Percentiles rank a stretch among this genome's conserved stretches.
Conservation (phyloP, 92 coral and sea anemone genomes). For the Metridium senile region DNA sequence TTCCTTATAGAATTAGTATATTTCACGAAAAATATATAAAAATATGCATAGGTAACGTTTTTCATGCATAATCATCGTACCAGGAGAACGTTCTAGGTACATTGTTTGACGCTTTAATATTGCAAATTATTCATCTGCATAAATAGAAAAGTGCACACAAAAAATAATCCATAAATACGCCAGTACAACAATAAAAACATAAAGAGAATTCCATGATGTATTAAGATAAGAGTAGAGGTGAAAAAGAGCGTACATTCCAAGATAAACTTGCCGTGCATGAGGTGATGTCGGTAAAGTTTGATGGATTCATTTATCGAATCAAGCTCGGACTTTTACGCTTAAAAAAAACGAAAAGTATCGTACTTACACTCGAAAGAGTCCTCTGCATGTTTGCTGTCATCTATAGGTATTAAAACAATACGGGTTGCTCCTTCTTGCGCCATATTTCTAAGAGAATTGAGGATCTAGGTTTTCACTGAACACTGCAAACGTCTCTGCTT, state of each 20-base stretch:
- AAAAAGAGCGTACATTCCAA: not conserved
- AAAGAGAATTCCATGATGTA: not conserved
- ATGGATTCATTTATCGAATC: not conserved
- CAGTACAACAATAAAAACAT: no score
- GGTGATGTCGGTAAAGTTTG: not conserved
- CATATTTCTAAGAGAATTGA: no score
- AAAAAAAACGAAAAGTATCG: not conserved
- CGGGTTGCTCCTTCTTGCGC: constrained; percentile 7
- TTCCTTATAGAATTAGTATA: no score
- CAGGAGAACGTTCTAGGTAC: no score
- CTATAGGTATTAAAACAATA: constrained; percentile 69
- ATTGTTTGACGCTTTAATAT: no score
- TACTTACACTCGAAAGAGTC: constrained; percentile 86
- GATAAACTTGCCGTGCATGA: not conserved
- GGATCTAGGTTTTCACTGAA: no score
- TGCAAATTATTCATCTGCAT: no score
- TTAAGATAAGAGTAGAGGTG: not conserved
- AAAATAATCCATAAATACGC: no score
- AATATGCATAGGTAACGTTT: no score
- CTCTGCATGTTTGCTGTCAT: constrained; percentile 73
- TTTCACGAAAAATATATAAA: no score
- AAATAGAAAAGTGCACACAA: no score
- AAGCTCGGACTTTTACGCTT: not conserved
- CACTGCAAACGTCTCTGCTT: not conserved
- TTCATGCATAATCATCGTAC: no score